Base-by-base conservation (phyloP, 1,140 invertebrate genomes). In the Geopemphigus sp. region DNA sequence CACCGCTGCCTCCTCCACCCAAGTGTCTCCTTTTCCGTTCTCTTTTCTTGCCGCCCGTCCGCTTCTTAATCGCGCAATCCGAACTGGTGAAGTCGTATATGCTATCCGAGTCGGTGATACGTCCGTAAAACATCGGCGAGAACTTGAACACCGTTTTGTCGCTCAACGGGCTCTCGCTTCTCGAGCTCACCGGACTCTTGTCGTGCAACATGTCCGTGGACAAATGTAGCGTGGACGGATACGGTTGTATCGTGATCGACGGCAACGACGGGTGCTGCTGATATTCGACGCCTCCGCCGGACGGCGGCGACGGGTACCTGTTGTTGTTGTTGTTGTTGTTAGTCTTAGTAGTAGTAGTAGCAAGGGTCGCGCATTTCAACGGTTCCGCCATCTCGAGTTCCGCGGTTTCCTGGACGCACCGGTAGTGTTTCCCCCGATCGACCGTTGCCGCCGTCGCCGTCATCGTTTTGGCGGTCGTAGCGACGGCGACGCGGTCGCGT, bases 81-180 rank as follows among this genome's bases (percentile, higher is more conserved):
- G 91, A 91, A 84, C 91, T 92, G 11, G 90, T 90, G 84, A 91
- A 92, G 84, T 72, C 68, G 84, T 92, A 92, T 6, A 93, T 84
- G 2, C 91, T 91, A 84, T 92, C 92, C 0, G 91, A 92, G 84
- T 92, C 91, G 4, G 91, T 92, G 82, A 91, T 86, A 15, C 82
- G 83, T n/a, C 90, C 89, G 83, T 91, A 92, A 83, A 91, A 91
- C 83, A 90, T 88, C 4, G 90, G 89, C 0, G 90, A 91, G 83
- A 92, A 92, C 73, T 89, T 84, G 1, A 88, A 88, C 29, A 90
- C 84, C 39, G 89, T 89, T 82, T 88, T 88, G 83, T 92, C 92
- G 84, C 91, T 92, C 29, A 92, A 85, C 6, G 91, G 91, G 84
- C 91, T 92, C 84, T 93, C 92, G 84, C 91, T 92, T 80, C 91